Evolutionary conservation across 2,113 vertebrate genomes (phyloP), one percentile per base, ranked within the genome.

Genomic region (Indri indri): DNA sequence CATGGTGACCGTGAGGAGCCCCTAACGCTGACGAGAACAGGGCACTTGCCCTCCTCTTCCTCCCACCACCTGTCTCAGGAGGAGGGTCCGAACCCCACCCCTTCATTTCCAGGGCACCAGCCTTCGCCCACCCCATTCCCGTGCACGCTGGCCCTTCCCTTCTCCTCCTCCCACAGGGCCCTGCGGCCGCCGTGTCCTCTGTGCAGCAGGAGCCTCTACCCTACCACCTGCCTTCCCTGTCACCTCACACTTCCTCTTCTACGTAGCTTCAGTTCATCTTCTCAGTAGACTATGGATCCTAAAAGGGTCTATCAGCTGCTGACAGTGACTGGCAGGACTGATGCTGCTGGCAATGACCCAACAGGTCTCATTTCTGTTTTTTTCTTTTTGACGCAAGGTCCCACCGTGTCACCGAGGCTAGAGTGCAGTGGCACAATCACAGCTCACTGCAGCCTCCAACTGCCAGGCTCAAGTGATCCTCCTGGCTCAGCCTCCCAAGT

Each of bases 1-100:
- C 0, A 1, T 30, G 14, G 18, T 5, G 13, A 52, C 32, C 4
- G 3, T 0, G 20, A n/a, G 17, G 18, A 18, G 6, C 27, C 63
- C 54, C n/a, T 34, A 2, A 2, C 3, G 14, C 70, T 14, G 45
- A 27, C 73, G 52, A 50, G 7, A 63, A 1, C 12, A 5, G 61
- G 61, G 61, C 61, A 12, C 61, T 30, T 11, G 27, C 25, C 37
- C 30, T n/a, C 32, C 40, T 57, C 96, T 42, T 23, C 0, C 1
- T 8, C n/a, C 45, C 9, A 6, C 8, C 52, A n/a, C 50, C 50
- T 11, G 18, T 8, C 40, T 2, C 66, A 37, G 59, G 27, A 63
- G 27, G 27, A 63, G 25, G 61, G 25, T 63, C 25, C 11, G 11
- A 61, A 30, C 61, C 61, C 42, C 32, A n/a, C 20, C 71, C 37